Conservation (phyloP, 64 coral and sea anemone genomes). For the Montipora sp. region DNA sequence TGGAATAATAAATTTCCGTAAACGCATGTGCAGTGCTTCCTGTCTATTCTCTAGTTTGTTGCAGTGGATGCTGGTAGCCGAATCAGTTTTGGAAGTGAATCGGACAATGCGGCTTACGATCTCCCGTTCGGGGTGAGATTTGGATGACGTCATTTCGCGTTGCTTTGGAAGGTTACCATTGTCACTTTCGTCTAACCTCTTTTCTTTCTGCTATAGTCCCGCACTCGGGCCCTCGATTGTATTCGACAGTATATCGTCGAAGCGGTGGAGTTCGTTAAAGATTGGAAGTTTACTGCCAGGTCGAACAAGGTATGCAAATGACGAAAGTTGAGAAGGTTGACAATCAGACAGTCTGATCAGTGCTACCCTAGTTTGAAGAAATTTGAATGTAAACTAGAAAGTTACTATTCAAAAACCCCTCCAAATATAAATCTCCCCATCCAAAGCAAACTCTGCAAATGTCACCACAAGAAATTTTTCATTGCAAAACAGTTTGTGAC, state of each 20-base stretch:
- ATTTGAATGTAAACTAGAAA: no score
- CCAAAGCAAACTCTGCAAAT: no score
- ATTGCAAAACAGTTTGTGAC: no score
- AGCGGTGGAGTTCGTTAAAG: slow-evolving; percentile 91
- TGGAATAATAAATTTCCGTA: no score
- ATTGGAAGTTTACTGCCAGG: slow-evolving; percentile 92
- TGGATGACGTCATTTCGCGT: neutral
- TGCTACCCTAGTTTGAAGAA: no score
- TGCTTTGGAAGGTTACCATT: neutral
- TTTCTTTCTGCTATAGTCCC: slow-evolving; percentile 38
- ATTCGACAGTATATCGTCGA: slow-evolving; percentile 83
- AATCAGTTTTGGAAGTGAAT: slow-evolving; percentile 79
- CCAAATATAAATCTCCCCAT: no score
- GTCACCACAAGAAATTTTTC: no score
- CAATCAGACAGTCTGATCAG: no score
- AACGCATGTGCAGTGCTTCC: neutral
- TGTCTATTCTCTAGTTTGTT: slow-evolving; percentile 67
- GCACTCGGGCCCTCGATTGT: slow-evolving; percentile 94
- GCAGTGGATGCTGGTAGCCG: slow-evolving; percentile 95
- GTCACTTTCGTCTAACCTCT: neutral
- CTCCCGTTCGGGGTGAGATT: slow-evolving; percentile 66
- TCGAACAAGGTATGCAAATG: slow-evolving; percentile 76
- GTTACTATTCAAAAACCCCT: no score
- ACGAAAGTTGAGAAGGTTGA: no score
- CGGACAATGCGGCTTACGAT: slow-evolving; percentile 69